phyloP scores from a whole-genome alignment of 23 tunicate genomes.

The Ascidia mentula region DNA sequence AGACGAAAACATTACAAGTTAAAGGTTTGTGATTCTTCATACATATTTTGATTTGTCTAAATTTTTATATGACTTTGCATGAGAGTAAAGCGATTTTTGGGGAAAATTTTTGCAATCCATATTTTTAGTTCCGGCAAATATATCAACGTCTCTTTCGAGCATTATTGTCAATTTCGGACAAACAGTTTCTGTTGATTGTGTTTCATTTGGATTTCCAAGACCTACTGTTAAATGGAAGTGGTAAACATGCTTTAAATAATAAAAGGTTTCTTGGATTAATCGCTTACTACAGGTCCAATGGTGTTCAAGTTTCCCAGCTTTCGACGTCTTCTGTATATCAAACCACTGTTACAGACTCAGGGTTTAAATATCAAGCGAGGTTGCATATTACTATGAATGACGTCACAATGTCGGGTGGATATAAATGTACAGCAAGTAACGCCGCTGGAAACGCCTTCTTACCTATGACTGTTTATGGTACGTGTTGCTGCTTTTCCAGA shows the following conservation, averaged over 20 bases:
- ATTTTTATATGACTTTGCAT: no score
- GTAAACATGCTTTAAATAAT: not conserved
- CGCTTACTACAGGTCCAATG: not conserved
- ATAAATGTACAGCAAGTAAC: slow-evolving; percentile 1
- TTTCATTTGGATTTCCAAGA: not conserved
- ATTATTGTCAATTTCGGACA: not conserved
- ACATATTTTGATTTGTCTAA: not conserved
- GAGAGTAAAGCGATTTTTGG: no score
- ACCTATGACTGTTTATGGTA: not conserved
- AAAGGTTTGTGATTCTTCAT: not conserved
- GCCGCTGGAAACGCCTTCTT: not conserved
- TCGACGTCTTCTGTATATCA: not conserved
- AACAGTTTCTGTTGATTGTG: not conserved
- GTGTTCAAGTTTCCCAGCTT: not conserved
- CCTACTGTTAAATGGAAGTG: not conserved
- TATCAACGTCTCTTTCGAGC: not conserved
- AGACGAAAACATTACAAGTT: not conserved
- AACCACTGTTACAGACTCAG: not conserved
- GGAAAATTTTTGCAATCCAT: not conserved
- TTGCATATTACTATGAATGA: not conserved
- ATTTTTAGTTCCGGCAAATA: not conserved
- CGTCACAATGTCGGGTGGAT: not conserved
- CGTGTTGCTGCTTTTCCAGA: no score
- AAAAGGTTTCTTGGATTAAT: not conserved
- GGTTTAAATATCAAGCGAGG: not conserved